phyloP scores from a whole-genome alignment of 2,797 vertebrate genomes.

The Craterocephalus amniculus region DNA sequence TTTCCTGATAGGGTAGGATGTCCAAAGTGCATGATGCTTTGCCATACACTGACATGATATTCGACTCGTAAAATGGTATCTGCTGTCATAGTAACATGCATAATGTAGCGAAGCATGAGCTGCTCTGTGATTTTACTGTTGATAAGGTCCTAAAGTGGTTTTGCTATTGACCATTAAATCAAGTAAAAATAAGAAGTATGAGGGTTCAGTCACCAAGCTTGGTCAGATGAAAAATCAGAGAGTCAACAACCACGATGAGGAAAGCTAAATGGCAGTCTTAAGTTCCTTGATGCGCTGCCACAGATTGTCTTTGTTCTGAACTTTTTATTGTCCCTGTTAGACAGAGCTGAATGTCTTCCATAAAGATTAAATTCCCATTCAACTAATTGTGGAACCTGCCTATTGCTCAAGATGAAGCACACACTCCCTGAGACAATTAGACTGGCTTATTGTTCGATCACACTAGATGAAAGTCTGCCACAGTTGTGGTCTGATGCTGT shows the following conservation, averaged over 20 bases:
- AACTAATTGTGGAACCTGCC: conserved; percentile 18
- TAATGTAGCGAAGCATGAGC: too few relatives aligned
- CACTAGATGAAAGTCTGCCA: conserved; percentile 44
- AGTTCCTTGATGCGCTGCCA: conserved; percentile 9
- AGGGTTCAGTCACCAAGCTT: too few relatives aligned
- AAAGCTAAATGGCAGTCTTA: not conserved
- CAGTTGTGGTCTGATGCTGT: not conserved
- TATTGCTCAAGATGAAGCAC: conserved; percentile 34
- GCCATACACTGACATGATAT: not conserved
- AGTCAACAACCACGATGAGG: not conserved
- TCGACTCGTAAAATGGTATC: not conserved
- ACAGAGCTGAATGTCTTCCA: conserved; percentile 23
- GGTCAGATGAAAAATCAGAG: conserved; percentile 4
- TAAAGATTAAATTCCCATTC: conserved; percentile 41
- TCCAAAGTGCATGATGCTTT: too few relatives aligned
- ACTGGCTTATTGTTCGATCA: conserved; percentile 18
- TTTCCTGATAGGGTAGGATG: too few relatives aligned
- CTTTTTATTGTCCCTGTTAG: conserved; percentile 26
- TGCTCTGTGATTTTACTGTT: not conserved
- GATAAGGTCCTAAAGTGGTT: not conserved
- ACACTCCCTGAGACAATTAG: conserved; percentile 14
- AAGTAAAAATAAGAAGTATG: too few relatives aligned
- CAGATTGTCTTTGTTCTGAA: conserved; percentile 15
- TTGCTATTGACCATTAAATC: too few relatives aligned
- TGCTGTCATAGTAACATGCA: not conserved